Conservation (phyloP, 2,888 invertebrate genomes). For the Arenicola marina region DNA sequence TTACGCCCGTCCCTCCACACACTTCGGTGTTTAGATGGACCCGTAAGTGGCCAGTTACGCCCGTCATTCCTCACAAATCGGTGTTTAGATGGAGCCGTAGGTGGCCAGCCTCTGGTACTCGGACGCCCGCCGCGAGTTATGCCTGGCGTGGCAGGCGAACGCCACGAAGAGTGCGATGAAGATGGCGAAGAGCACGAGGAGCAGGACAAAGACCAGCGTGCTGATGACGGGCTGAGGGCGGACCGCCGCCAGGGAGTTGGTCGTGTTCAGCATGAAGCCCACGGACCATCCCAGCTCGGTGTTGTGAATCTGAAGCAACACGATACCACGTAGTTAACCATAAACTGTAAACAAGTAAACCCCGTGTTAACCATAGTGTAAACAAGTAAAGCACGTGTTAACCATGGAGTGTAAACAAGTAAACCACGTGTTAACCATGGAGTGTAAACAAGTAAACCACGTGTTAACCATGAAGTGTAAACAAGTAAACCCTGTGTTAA, state of each 20-base stretch:
- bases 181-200: constrained; percentile 44
- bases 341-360: too few relatives aligned
- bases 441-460: too few relatives aligned
- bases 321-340: not conserved
- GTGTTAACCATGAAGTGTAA: too few relatives aligned
- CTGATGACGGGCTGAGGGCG: constrained; percentile 28
- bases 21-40: too few relatives aligned
- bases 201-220: constrained; percentile 35
- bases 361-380: too few relatives aligned
- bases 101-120: not conserved
- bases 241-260: constrained; percentile 56
- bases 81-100: not conserved
- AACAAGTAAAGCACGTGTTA: not conserved
- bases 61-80: too few relatives aligned
- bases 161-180: constrained; percentile 44
- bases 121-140: not conserved
- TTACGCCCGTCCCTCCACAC: too few relatives aligned
- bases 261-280: constrained; percentile 64
- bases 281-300: constrained; percentile 62
- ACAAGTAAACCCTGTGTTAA: not conserved
- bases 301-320: constrained; percentile 30
- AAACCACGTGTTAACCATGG: too few relatives aligned
- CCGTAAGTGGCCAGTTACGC: too few relatives aligned
- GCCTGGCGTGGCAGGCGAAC: constrained; percentile 42
- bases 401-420: too few relatives aligned